Percentiles rank a stretch among this genome's conserved stretches.
phyloP scores from a whole-genome alignment of 2,113 vertebrate species.

The Pelusios castaneus region DNA sequence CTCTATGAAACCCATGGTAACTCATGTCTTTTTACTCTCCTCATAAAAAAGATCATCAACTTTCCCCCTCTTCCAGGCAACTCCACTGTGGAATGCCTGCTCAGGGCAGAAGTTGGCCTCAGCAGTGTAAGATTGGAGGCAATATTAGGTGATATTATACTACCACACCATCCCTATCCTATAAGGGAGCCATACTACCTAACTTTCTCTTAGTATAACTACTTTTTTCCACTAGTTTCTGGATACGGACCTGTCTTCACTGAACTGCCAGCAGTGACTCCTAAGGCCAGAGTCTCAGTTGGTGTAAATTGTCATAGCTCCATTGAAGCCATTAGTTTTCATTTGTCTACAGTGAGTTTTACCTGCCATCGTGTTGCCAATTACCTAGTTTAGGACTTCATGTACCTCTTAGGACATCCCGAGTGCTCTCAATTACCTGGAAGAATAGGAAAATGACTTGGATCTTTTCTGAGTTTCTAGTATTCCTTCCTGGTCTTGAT shows the following conservation, averaged over 20 bases:
- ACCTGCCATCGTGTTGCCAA: background rate
- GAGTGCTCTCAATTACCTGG: background rate
- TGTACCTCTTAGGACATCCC: background rate
- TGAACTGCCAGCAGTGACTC: background rate
- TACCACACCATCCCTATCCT: background rate
- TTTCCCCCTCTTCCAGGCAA: background rate
- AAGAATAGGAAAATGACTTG: background rate
- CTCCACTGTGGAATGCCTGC: background rate
- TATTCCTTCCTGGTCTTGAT: background rate
- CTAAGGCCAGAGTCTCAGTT: background rate
- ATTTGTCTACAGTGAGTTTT: background rate
- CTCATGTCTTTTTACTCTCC: background rate
- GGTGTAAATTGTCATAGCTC: background rate
- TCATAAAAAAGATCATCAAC: background rate
- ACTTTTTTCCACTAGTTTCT: background rate
- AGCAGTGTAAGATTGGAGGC: background rate
- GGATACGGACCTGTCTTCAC: background rate
- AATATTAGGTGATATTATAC: background rate
- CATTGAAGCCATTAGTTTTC: background rate
- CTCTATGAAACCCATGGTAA: background rate
- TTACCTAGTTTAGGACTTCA: background rate
- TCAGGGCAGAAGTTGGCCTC: too few species aligned
- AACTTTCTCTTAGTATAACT: background rate
- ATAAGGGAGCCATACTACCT: background rate
- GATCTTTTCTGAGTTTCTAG: background rate